A percentile compares a stretch with the other conserved stretches of the same genome.
Evolutionary conservation across 2,113 vertebrate genomes (phyloP).

Genomic region (Diadophis punctatus): DNA sequence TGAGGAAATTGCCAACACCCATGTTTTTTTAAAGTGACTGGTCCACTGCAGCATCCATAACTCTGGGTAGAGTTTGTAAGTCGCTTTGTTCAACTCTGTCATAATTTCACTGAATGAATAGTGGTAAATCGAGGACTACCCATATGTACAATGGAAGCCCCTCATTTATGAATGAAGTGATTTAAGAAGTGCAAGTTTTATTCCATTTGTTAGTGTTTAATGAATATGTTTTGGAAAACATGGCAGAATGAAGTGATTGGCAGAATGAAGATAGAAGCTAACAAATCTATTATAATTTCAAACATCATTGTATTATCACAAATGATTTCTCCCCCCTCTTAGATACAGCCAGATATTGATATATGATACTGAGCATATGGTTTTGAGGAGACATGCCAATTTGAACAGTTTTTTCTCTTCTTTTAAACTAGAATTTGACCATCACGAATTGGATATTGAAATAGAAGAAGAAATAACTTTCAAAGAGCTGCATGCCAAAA

Average conservation of each 20-base stretch:
- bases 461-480: conserved; percentile 68
- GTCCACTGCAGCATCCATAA: too few relatives aligned
- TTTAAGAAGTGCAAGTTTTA: not conserved
- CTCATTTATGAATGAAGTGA: not conserved
- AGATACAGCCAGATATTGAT: not conserved
- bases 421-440: conserved; percentile 49
- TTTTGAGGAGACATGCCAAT: not conserved
- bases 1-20: too few relatives aligned
- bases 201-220: not conserved
- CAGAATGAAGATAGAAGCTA: not conserved
- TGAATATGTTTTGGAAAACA: not conserved
- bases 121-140: too few relatives aligned
- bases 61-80: too few relatives aligned
- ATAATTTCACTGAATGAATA: too few relatives aligned
- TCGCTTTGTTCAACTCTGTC: too few relatives aligned
- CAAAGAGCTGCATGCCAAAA: conserved; percentile 65
- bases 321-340: not conserved
- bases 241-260: not conserved
- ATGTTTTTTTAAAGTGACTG: too few relatives aligned
- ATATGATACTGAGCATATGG: not conserved
- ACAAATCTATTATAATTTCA: not conserved
- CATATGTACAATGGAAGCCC: not conserved
- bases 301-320: not conserved
- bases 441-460: conserved; percentile 63
- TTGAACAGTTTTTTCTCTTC: conserved; percentile 7